phyloP scores from a whole-genome alignment of 2,797 vertebrate species.

The Pangasius larnaudii region DNA sequence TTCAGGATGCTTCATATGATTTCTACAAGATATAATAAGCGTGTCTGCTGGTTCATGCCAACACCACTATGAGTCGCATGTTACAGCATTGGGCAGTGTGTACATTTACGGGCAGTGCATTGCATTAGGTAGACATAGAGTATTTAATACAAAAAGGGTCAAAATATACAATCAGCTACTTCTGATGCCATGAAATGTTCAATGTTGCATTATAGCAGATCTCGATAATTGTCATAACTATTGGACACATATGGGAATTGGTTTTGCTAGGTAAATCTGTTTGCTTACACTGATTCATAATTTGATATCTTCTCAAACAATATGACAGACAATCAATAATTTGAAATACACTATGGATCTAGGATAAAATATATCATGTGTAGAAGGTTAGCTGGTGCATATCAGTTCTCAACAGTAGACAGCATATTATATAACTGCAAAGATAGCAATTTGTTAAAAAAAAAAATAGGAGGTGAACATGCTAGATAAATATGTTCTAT shows the following conservation, averaged over 20 bases:
- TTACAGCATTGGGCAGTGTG: constrained; percentile 62
- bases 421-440: not conserved
- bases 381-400: not conserved
- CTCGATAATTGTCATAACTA: constrained; percentile 63
- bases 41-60: constrained; percentile 87
- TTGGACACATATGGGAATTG: constrained; percentile 65
- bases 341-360: not conserved
- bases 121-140: constrained; percentile 6
- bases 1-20: constrained; percentile 98
- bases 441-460: not conserved
- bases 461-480: not conserved
- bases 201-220: not conserved
- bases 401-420: not conserved
- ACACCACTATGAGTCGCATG: constrained; percentile 82
- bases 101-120: constrained; percentile 60
- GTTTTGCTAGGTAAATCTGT: constrained; percentile 63
- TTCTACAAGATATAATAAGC: constrained; percentile 97
- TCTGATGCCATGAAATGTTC: not conserved
- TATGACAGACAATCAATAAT: constrained; percentile 17
- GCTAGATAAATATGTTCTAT: not conserved
- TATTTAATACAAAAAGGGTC: not conserved
- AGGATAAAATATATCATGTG: not conserved
- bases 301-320: constrained; percentile 51
- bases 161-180: not conserved
- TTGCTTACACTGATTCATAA: constrained; percentile 66